Conservation (phyloP, 2,888 invertebrate species). For the Lasius platythorax region DNA sequence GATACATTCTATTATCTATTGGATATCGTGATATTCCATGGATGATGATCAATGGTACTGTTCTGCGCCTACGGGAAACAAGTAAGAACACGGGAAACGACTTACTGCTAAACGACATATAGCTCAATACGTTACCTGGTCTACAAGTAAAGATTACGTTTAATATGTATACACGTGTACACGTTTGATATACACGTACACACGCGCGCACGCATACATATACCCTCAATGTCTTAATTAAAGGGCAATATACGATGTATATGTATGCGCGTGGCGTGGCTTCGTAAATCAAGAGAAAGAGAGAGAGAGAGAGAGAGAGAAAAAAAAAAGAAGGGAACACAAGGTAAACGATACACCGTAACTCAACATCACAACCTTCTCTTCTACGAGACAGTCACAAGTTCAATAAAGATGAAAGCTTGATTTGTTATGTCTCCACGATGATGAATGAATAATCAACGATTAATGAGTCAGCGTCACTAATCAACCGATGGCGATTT, state of each 20-base stretch:
- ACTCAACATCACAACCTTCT: slow-evolving; percentile 72
- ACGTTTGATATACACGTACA: slow-evolving; percentile 28
- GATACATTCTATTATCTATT: slow-evolving; percentile 53
- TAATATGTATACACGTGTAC: slow-evolving; percentile 25
- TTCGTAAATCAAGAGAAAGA: slow-evolving; percentile 33
- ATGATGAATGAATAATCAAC: slow-evolving; percentile 53
- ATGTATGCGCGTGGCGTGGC: slow-evolving; percentile 29
- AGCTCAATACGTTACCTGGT: slow-evolving; percentile 81
- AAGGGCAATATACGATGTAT: slow-evolving; percentile 12
- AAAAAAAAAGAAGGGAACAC: slow-evolving; percentile 57
- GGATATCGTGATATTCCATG: slow-evolving; percentile 59
- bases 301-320: slow-evolving; percentile 52
- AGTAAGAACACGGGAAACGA: slow-evolving; percentile 61
- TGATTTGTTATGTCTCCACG: slow-evolving; percentile 44
- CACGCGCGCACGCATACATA: slow-evolving; percentile 26
- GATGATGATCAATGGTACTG: slow-evolving; percentile 61
- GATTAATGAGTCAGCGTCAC: slow-evolving; percentile 43
- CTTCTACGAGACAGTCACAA: slow-evolving; percentile 72
- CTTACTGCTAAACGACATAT: slow-evolving; percentile 78
- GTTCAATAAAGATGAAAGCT: slow-evolving; percentile 69
- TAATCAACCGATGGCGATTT: slow-evolving; percentile 41
- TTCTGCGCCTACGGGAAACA: slow-evolving; percentile 63
- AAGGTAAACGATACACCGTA: slow-evolving; percentile 48
- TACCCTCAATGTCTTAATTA: slow-evolving; percentile 5
- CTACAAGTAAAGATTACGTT: slow-evolving; percentile 53